These are phyloP conservation scores for Eulemur macaco DNA, from an alignment of 2,113 vertebrate species.

Conservation along the genomic window DNA sequence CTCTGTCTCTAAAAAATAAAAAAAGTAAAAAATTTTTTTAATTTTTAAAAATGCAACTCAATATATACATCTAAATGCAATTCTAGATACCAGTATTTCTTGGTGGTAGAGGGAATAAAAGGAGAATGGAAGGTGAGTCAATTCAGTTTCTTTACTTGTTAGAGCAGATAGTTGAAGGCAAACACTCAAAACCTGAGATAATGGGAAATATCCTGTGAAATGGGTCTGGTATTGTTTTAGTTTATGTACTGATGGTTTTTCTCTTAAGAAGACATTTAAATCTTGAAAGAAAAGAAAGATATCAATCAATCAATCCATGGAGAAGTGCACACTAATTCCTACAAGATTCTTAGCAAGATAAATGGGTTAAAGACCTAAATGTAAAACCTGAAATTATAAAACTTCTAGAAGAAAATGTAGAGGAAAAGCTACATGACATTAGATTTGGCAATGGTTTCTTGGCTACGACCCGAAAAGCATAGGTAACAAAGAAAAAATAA, in stretches of 20 bases:
- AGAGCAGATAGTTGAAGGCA: neutral
- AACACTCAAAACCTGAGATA: neutral
- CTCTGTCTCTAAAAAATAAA: too few species aligned
- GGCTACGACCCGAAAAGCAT: neutral
- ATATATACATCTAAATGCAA: neutral
- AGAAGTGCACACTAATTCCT: neutral
- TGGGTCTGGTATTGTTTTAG: neutral
- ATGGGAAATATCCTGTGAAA: neutral
- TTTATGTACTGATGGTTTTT: neutral
- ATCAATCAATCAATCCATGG: neutral
- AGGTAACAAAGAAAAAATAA: neutral
- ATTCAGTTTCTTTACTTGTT: neutral
- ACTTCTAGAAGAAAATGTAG: neutral
- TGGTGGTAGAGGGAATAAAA: slow-evolving; percentile 2
- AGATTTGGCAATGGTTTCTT: neutral
- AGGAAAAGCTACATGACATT: neutral
- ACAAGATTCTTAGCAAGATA: neutral
- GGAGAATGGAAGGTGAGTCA: neutral
- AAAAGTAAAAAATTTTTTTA: neutral
- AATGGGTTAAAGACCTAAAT: neutral
- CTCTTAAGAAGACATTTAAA: neutral
- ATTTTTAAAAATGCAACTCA: neutral
- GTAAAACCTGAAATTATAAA: neutral
- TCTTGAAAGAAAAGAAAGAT: neutral
- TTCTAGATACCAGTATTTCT: neutral